Evolutionary conservation across 2,888 invertebrate genomes (phyloP), one percentile per base, ranked within the genome.

Genomic region (Drosophila paranaensis): DNA sequence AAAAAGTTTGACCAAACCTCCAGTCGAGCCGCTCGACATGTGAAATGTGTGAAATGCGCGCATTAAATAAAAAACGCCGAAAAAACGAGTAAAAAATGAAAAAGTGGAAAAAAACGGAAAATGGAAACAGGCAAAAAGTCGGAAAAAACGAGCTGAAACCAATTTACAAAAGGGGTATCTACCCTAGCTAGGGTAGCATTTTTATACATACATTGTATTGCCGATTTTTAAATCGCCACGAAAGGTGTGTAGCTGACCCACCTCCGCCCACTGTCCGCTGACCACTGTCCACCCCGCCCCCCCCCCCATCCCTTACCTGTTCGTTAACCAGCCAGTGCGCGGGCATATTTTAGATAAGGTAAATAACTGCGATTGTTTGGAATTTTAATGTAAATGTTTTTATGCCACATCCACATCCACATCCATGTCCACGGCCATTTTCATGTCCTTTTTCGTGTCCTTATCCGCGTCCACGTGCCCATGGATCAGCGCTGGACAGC

Each of bases 1-100:
- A 90, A 88, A 88, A 87, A 89, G 77, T 89, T 88, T 74, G 73
- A 77, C 75, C 71, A 76, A 56, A 55, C 77, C 61, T 50, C 51
- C 60, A 53, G 82, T 68, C 68, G 76, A 79, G 68, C 71, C 64
- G 71, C 82, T 71, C 70, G 82, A 88, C 88, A 82, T 85, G 84
- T 82, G 90, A 84, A 90, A 85, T 89, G 84, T 89, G 84, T 90
- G 86, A 89, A 90, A 89, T 83, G 86, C 90, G 89, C 88, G 84
- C 81, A 90, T 90, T 90, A 87, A 87, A 87, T 76, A 88, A 81
- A 86, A 85, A 90, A 82, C 70, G 70, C 69, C 54, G 53, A 71
- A 73, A 80, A 76, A 74, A 13, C 33, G 50, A 46, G 13, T n/a
- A 50, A 51, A 51, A 51, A 51, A 37, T 39, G 25, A 39, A 53